Evolutionary conservation across 2,888 invertebrate genomes (phyloP).

Genomic region (Drosophila setosimentum): DNA sequence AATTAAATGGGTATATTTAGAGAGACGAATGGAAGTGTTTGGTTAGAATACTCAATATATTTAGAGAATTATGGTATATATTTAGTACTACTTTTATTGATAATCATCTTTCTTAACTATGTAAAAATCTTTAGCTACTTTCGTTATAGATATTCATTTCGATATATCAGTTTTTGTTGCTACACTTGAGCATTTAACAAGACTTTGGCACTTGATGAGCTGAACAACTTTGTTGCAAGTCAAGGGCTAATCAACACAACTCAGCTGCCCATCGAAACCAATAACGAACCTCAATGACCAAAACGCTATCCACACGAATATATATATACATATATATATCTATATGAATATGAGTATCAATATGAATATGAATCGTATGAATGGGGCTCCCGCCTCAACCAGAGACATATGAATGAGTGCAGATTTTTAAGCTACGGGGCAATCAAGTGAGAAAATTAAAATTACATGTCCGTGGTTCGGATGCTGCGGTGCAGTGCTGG

Average conservation of each 20-base stretch:
- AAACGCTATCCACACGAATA: slow-evolving; percentile 13
- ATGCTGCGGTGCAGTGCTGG: slow-evolving; percentile 21
- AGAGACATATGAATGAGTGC: slow-evolving; percentile 54
- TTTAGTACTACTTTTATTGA: background rate
- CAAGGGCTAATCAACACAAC: slow-evolving; percentile 52
- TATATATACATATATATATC: background rate
- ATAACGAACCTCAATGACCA: slow-evolving; percentile 40
- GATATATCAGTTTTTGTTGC: background rate
- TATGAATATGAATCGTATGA: slow-evolving; percentile 42
- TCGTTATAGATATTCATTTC: background rate
- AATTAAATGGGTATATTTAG: background rate
- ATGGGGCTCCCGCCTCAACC: slow-evolving; percentile 34
- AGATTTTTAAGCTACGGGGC: slow-evolving; percentile 55
- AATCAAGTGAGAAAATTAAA: slow-evolving; percentile 82
- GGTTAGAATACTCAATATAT: background rate
- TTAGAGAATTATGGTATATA: background rate
- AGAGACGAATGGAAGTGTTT: background rate
- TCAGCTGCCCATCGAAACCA: slow-evolving; percentile 33
- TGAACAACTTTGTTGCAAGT: slow-evolving; percentile 3
- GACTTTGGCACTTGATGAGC: slow-evolving; percentile 8
- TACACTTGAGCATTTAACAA: slow-evolving; percentile 16
- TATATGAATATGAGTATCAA: slow-evolving; percentile 2
- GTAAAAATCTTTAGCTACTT: background rate
- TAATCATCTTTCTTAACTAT: background rate
- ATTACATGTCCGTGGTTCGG: slow-evolving; percentile 62